Conservation (phyloP, 1,140 invertebrate genomes). For the Globodera rostochiensis region DNA sequence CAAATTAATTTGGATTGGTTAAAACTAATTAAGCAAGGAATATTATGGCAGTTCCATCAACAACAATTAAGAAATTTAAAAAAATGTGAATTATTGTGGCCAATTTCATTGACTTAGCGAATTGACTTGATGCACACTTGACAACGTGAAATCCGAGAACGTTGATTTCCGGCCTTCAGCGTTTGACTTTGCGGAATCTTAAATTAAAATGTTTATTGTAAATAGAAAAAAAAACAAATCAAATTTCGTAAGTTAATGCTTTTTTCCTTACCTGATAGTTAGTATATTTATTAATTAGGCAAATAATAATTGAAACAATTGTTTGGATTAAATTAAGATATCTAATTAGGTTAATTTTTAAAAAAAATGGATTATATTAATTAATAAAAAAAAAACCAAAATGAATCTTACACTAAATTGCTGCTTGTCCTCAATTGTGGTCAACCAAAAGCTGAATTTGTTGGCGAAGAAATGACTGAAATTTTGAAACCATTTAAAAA, state of each 20-base stretch:
- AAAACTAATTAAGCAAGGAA: no score
- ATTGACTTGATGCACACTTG: conserved; percentile 80
- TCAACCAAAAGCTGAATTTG: conserved; percentile 96
- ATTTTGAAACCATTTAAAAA: neutral
- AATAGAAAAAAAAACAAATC: no score
- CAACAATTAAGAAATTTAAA: no score
- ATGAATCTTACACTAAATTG: conserved; percentile 68
- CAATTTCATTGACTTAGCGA: neutral
- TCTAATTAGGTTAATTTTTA: conserved; percentile 70
- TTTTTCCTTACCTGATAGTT: no score
- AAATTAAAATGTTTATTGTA: no score
- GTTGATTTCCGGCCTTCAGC: conserved; percentile 83
- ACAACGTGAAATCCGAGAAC: conserved; percentile 85
- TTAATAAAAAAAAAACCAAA: neutral
- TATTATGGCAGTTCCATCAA: no score
- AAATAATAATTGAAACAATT: conserved; percentile 15
- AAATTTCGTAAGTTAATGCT: no score
- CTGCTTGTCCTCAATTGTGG: conserved; percentile 83
- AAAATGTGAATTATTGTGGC: no score
- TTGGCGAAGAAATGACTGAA: conserved; percentile 86
- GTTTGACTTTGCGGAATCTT: conserved; percentile 81
- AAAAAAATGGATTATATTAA: neutral
- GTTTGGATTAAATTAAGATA: neutral
- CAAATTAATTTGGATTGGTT: no score
- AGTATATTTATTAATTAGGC: no score